Conservation (phyloP, 2,113 vertebrate genomes). For the Formicarius rufipectus region DNA sequence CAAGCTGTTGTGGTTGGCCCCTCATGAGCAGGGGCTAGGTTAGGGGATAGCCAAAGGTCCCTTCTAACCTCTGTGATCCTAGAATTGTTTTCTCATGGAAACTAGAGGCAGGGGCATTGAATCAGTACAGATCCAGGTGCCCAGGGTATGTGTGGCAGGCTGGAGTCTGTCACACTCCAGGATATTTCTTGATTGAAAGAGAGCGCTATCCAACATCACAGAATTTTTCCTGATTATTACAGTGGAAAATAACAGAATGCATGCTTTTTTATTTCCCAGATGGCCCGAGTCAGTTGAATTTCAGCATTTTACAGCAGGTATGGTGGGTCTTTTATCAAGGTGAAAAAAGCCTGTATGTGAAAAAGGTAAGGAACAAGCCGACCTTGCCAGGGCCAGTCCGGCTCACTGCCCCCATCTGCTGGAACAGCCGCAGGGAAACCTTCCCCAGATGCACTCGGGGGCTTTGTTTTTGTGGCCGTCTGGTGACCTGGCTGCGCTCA, state of each 20-base stretch:
- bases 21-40: background rate
- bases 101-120: background rate
- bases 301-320: background rate
- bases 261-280: background rate
- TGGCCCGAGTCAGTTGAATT: background rate
- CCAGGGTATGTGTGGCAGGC: background rate
- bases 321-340: background rate
- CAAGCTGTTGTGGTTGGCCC: background rate
- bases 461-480: background rate
- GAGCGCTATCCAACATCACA: background rate
- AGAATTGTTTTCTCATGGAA: background rate
- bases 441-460: background rate
- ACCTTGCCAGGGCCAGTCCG: background rate
- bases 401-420: slow-evolving; percentile 1
- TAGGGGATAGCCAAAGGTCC: background rate
- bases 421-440: background rate
- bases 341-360: background rate
- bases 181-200: background rate
- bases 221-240: background rate
- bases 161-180: background rate
- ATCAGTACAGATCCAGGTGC: background rate
- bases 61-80: background rate
- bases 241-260: background rate
- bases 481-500: background rate
- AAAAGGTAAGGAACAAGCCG: background rate